Conservation (phyloP, 2,797 vertebrate genomes). For the Uromys caudimaculatus region DNA sequence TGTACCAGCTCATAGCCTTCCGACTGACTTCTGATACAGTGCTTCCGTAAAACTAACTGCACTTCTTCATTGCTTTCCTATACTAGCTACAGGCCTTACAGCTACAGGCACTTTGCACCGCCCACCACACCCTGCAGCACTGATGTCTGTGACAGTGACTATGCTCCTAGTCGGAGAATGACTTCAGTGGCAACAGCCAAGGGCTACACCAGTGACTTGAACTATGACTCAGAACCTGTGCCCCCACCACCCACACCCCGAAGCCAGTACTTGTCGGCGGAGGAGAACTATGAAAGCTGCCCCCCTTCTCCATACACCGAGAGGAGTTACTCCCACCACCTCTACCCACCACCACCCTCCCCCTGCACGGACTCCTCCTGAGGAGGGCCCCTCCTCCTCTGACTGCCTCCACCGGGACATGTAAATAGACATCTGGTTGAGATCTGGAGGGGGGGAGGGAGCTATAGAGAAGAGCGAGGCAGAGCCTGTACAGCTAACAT, state of each 20-base stretch:
- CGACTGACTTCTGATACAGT: not conserved
- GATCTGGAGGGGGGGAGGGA: conserved; percentile 90
- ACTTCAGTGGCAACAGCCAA: conserved; percentile 86
- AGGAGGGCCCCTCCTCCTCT: conserved; percentile 86
- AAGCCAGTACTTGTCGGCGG: conserved; percentile 97
- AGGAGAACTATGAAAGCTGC: conserved; percentile 99
- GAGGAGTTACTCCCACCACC: conserved; percentile 97
- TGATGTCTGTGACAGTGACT: conserved; percentile 98
- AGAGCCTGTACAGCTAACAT: conserved; percentile 88
- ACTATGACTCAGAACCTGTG: conserved; percentile 98
- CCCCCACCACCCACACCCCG: conserved; percentile 96
- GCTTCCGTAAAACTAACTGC: not conserved
- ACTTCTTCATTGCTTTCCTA: accelerated
- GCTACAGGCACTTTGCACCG: conserved; percentile 97
- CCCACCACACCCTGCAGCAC: conserved; percentile 99
- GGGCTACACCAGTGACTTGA: conserved; percentile 96
- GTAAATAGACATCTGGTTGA: conserved; percentile 92
- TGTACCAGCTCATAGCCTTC: not conserved
- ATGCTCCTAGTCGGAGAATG: conserved; percentile 93
- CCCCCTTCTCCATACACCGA: conserved; percentile 97
- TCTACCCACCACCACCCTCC: conserved; percentile 97
- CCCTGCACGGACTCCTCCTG: conserved; percentile 99
- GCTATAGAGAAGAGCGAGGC: conserved; percentile 76
- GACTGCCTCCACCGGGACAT: conserved; percentile 83
- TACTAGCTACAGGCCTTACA: conserved; percentile 95